Base-by-base conservation (phyloP, 2,888 invertebrate genomes). In the Chydorus sphaericus region DNA sequence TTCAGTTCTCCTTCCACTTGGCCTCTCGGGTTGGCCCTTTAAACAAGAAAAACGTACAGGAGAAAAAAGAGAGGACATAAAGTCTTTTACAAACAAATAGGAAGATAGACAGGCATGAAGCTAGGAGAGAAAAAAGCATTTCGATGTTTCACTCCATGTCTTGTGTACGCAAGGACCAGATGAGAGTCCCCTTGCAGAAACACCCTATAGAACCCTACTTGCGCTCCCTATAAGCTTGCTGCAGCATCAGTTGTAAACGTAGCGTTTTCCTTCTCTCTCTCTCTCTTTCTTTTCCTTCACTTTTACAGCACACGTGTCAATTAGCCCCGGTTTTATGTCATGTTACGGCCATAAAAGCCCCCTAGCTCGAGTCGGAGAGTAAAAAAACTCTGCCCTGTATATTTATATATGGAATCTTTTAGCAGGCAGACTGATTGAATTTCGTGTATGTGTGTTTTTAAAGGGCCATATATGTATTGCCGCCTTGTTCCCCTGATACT, bases 291-390 rank as follows among this genome's bases (percentile, higher is more conserved):
- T 16, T 3, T 26, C 14, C 26, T 44, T 44, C 26, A 23, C 26
- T 44, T 44, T 44, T 44, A 44, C 44, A 26, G 20, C 44, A 44
- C 44, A 28, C 44, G 44, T 44, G 44, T 44, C 44, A 44, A 44
- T 44, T 44, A 44, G 44, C 44, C 8, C 23, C 11, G 44, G 26
- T 23, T 44, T 44, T 44, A 26, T 26, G 44, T 44, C 44, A 44
- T 44, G 44, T 44, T 44, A 44, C 44, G 44, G 26, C 10, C 44
- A 44, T 44, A 44, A 44, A 44, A 44, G 11, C 28, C 44, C 26
- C n/a, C 44, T n/a, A n/a, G n/a, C n/a, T n/a, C n/a, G n/a, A n/a
- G n/a, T n/a, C n/a, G n/a, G n/a, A n/a, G n/a, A n/a, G n/a, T n/a
- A n/a, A n/a, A n/a, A n/a, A n/a, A n/a, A n/a, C n/a, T n/a, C n/a